A percentile compares a stretch with the other conserved stretches of the same genome.
Evolutionary conservation across 2,113 vertebrate species (phyloP).

Genomic region (Erythrocebus patas): DNA sequence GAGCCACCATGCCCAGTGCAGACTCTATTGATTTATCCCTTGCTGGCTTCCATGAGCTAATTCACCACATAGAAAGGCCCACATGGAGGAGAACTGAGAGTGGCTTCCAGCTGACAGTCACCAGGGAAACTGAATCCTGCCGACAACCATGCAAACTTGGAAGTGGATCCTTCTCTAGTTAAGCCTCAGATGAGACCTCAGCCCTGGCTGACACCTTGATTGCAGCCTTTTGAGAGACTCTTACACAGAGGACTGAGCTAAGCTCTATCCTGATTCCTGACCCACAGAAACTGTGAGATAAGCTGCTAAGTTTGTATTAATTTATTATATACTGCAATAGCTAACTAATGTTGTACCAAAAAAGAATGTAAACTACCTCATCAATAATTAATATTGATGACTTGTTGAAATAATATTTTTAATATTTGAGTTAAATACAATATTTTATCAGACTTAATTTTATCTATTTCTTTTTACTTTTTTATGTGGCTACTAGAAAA

Average conservation of each 20-base stretch:
- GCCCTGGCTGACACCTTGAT: neutral
- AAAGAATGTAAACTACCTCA: neutral
- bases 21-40: neutral
- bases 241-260: neutral
- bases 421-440: neutral
- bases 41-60: neutral
- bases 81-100: neutral
- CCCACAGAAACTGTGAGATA: neutral
- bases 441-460: neutral
- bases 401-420: slow-evolving; percentile 14
- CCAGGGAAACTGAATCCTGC: neutral
- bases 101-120: neutral
- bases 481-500: too few species aligned
- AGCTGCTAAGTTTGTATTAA: neutral
- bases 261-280: neutral
- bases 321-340: neutral
- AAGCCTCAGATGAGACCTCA: neutral
- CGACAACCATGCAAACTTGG: neutral
- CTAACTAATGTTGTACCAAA: neutral
- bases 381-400: neutral
- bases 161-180: neutral
- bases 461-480: too few species aligned
- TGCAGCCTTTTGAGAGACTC: neutral
- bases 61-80: neutral
- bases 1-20: too few species aligned